Evolutionary conservation across 2,888 invertebrate genomes (phyloP).

Genomic region (Campoletis raptor): DNA sequence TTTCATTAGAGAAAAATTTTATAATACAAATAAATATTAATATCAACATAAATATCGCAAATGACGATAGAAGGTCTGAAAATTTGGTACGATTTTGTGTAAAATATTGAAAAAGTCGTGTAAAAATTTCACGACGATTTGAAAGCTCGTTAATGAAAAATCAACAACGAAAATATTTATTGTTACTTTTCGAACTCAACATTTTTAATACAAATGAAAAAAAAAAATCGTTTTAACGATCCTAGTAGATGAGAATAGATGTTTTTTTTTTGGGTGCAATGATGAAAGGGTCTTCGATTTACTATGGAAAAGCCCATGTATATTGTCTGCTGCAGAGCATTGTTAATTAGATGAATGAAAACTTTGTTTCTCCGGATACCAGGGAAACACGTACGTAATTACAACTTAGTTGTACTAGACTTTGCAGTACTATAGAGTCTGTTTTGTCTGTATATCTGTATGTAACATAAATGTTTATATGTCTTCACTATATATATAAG

Average conservation of each 20-base stretch:
- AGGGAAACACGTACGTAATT: slow-evolving; percentile 43
- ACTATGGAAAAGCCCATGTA: neutral
- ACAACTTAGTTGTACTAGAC: slow-evolving; percentile 51
- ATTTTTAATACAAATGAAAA: too few relatives aligned
- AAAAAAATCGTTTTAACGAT: too few relatives aligned
- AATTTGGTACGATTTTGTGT: too few relatives aligned
- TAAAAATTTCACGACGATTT: too few relatives aligned
- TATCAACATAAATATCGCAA: neutral
- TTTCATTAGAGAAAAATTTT: neutral
- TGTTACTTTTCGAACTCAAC: too few relatives aligned
- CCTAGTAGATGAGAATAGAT: neutral
- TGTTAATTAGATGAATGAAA: slow-evolving; percentile 59
- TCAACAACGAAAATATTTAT: too few relatives aligned
- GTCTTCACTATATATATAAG: neutral
- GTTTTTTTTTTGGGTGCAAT: neutral
- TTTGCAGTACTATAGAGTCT: slow-evolving; percentile 4
- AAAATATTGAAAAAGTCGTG: too few relatives aligned
- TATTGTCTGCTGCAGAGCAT: slow-evolving; percentile 14
- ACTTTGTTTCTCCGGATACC: slow-evolving; percentile 28
- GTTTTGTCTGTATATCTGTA: neutral
- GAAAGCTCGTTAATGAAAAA: too few relatives aligned
- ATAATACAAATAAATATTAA: too few relatives aligned
- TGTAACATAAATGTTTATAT: neutral
- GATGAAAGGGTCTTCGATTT: neutral
- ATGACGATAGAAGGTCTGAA: too few relatives aligned